Base-by-base conservation (phyloP, 35 echinoderm and acorn worm species). In the Patiria miniata region DNA sequence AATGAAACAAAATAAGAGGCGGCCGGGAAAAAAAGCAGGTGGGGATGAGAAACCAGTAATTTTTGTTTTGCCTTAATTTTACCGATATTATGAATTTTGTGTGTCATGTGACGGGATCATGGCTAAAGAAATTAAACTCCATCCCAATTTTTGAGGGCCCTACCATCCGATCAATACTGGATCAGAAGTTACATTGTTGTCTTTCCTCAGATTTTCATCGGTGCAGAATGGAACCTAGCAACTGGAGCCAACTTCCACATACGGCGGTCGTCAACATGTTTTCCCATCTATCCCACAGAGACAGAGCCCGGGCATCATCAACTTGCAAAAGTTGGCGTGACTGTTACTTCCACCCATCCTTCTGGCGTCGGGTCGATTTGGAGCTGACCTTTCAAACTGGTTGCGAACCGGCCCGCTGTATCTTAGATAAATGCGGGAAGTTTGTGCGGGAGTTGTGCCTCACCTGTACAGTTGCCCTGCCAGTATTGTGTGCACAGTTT, bases 261-360 rank as follows among this genome's bases (percentile, higher is more conserved):
- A 73, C 65, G 34, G 65, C 65, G 14, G 65, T 73, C 26, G 29
- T 73, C 26, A 73, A 73, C 65, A 30, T 73, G 2, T 30, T 36
- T 10, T 73, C 65, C 15, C 29, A 30, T 10, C n/a, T 73, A 23
- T 34, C 34, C 29, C 65, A 16, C 30, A 73, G 34, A 23, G 65
- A 73, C 65, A 73, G 65, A 73, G 65, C 65, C 26, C 29, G 34
- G 26, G 65, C 65, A 22, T 73, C 65, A 14, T 73, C 65, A 73
- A 73, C 65, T 2, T 73, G 65, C 65, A 73, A 30, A 30, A 26
- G 65, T 34, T 73, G 65, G 65, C 65, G 65, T 14, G 65, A 73
- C 14, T 73, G 65, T 9, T 73, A 73, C 65, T 73, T 73, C 65
- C 65, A 73, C 65, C 65, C 65, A 22, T 73, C 65, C 34, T 73